phyloP scores from a whole-genome alignment of 2,888 invertebrate genomes.

The Flabesymbios commensalis region DNA sequence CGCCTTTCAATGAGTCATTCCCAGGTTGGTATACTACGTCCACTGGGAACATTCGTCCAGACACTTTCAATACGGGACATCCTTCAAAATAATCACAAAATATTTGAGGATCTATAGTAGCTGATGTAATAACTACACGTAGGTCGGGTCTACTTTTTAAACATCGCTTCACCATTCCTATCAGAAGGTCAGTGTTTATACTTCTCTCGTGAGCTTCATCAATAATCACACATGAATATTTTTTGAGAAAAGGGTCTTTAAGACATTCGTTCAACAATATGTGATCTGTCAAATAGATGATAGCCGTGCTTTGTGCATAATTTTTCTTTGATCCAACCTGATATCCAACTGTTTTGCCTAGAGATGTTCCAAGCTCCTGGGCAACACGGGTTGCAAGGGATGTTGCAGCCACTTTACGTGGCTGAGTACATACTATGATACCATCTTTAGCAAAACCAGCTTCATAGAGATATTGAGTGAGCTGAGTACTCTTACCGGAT shows the following conservation, averaged over 20 bases:
- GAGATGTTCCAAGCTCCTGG: constrained; percentile 45
- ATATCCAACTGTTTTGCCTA: constrained; percentile 52
- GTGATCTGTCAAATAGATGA: constrained; percentile 58
- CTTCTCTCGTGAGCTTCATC: constrained; percentile 62
- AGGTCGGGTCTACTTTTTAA: constrained; percentile 46
- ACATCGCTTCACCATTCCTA: constrained; percentile 55
- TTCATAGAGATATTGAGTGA: constrained; percentile 56
- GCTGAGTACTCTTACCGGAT: constrained; percentile 61
- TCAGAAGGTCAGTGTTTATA: constrained; percentile 57
- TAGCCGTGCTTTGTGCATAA: constrained; percentile 38
- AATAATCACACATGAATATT: constrained; percentile 50
- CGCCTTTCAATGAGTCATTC: constrained; percentile 22
- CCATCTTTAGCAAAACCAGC: constrained; percentile 41
- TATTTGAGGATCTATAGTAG: constrained; percentile 57
- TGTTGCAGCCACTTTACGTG: constrained; percentile 59
- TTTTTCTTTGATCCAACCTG: constrained; percentile 47
- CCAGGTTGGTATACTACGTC: constrained; percentile 47
- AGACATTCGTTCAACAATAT: constrained; percentile 55
- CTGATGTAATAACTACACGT: constrained; percentile 57
- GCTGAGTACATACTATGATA: constrained; percentile 58
- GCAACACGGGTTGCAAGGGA: constrained; percentile 57
- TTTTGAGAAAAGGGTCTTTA: constrained; percentile 41
- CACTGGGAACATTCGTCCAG: constrained; percentile 58
- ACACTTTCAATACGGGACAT: constrained; percentile 48
- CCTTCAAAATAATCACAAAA: constrained; percentile 53